These are phyloP conservation scores for Rhyacichthys aspro DNA, from an alignment of 2,797 vertebrate genomes.

Conservation along the genomic window DNA sequence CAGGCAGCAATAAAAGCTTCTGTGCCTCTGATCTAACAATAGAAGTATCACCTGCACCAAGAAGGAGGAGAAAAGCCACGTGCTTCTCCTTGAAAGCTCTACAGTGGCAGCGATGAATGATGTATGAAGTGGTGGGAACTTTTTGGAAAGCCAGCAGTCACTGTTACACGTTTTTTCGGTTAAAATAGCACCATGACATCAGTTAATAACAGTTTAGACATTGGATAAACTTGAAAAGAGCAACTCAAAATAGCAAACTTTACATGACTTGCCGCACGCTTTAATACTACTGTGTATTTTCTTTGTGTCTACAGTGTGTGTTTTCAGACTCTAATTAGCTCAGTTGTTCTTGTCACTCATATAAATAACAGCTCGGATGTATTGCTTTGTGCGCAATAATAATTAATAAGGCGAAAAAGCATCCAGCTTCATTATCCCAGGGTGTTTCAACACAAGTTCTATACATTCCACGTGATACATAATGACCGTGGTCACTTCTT, in stretches of 20 bases:
- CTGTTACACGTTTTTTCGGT: background rate
- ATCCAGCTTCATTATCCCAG: slow-evolving; percentile 2
- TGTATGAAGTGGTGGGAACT: slow-evolving; percentile 10
- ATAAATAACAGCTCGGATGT: slow-evolving; percentile 30
- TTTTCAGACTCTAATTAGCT: slow-evolving; percentile 36
- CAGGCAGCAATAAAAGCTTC: background rate
- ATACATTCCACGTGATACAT: background rate
- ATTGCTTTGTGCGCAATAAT: slow-evolving; percentile 25
- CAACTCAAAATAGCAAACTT: background rate
- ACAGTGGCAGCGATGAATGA: slow-evolving; percentile 25
- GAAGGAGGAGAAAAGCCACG: background rate
- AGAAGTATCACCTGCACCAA: slow-evolving; percentile 5
- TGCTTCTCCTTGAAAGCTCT: slow-evolving; percentile 8
- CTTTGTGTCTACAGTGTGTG: slow-evolving; percentile 8
- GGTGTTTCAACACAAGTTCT: background rate
- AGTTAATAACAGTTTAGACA: slow-evolving; percentile 4
- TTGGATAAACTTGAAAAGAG: background rate
- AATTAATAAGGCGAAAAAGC: slow-evolving; percentile 17
- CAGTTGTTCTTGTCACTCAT: slow-evolving; percentile 47
- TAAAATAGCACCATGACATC: slow-evolving; percentile 9
- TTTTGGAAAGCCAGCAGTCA: slow-evolving; percentile 1
- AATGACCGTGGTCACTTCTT: background rate
- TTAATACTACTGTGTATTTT: slow-evolving; percentile 16
- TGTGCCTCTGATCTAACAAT: slow-evolving; percentile 15
- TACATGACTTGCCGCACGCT: background rate